Evolutionary conservation across 2,797 vertebrate species (phyloP), one percentile per base, ranked within the genome.

Genomic region (Melanotaenia pygmaea): DNA sequence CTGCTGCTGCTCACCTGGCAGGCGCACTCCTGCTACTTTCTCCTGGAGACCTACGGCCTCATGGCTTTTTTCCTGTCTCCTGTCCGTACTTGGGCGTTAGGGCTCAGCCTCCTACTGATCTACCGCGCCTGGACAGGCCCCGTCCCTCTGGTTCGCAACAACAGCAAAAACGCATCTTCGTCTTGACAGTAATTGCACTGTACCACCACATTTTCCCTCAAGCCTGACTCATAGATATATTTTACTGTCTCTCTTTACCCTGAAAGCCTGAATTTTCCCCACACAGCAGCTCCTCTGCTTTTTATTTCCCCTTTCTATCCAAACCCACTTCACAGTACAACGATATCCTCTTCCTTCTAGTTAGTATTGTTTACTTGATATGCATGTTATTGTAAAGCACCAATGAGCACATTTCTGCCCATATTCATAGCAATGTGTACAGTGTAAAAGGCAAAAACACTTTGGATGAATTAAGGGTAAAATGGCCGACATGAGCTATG

Each of bases 21-120:
- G 89, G 74, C 92, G 60, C 96, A 96, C 73, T 96, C 96, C 69
- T 97, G 97, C 91, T 96, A 95, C 80, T 96, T 97, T 81, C 94
- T 99, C 65, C 90, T 98, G 95, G 88, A 94, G 86, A 95, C 97
- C 24, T 97, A 98, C 0, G 98, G 98, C 74, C 91, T 69, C 11
- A 35, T 94, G 73, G 96, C 98, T 5, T 95, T 98, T 80, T 76
- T 98, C 80, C 88, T 99, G 73, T 99, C 98, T 32, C 98, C 98
- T 0, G 92, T 98, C 83, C 96, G 95, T 87, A 95, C 93, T 0
- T 99, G 98, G 98, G 91, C 97, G 1, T 83, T 97, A 3, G 86
- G 80, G 7, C 89, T 98, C 81, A 88, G 94, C 1, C 69, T 96
- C 32, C 78, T 95, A 61, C 88, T 99, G 77, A 86, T 96, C 64